These are phyloP conservation scores for Odobenus rosmarus DNA, from an alignment of 2,113 vertebrate species.

Conservation along the genomic window DNA sequence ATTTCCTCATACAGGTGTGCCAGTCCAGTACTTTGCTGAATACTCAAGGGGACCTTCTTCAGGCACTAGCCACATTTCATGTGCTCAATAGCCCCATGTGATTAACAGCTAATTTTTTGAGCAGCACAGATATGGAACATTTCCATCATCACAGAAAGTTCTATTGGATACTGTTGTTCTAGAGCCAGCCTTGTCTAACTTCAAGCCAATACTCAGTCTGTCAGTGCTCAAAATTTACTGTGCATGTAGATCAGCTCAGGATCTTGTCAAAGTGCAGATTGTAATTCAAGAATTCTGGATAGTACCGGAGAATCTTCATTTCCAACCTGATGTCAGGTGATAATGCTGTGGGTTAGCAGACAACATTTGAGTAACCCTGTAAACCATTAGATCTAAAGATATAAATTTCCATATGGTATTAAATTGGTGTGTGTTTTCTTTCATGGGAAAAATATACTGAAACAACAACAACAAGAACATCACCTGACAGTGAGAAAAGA, in stretches of 20 bases:
- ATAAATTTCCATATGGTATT: not conserved
- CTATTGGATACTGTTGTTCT: not conserved
- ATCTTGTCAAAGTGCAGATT: not conserved
- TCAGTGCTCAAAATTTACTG: not conserved
- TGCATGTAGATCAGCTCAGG: not conserved
- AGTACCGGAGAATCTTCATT: not conserved
- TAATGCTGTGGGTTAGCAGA: not conserved
- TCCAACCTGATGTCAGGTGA: not conserved
- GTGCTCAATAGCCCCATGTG: not conserved
- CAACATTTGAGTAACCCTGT: not conserved
- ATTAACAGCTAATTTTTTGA: not conserved
- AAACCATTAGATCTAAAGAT: not conserved
- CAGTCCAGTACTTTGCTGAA: not conserved
- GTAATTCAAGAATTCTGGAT: not conserved
- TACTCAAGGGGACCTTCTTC: not conserved
- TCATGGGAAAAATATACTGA: not conserved
- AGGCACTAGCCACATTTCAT: not conserved
- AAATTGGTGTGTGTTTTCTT: not conserved
- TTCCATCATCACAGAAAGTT: not conserved
- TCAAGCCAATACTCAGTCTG: not conserved
- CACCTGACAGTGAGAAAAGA: not conserved
- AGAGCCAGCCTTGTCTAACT: not conserved
- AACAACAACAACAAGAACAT: not conserved
- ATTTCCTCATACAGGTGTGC: not conserved
- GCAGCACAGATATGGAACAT: not conserved